Evolutionary conservation across 2,888 invertebrate species (phyloP).

Genomic region (Drosophila merina): DNA sequence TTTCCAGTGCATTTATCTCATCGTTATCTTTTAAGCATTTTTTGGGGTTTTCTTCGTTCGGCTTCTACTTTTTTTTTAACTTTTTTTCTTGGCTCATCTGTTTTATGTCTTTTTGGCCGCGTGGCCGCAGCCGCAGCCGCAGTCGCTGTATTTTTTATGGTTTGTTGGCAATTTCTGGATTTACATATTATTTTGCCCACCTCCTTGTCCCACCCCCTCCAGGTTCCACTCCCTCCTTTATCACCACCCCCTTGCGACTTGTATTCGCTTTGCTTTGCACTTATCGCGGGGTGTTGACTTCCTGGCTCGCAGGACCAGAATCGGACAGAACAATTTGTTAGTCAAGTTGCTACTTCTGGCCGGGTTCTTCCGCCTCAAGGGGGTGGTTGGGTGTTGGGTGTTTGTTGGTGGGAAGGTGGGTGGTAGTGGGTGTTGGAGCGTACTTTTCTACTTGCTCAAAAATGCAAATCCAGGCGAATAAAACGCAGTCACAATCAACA

Average conservation of each 20-base stretch:
- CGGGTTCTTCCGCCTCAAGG: neutral
- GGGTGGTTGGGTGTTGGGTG: neutral
- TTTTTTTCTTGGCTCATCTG: slow-evolving; percentile 36
- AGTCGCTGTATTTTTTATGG: slow-evolving; percentile 54
- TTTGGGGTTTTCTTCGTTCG: slow-evolving; percentile 20
- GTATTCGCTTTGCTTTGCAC: slow-evolving; percentile 38
- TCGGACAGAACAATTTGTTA: slow-evolving; percentile 61
- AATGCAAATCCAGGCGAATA: slow-evolving; percentile 64
- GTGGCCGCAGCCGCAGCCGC: slow-evolving; percentile 32
- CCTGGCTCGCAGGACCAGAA: slow-evolving; percentile 40
- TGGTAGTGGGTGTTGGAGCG: slow-evolving; percentile 23
- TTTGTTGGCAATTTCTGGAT: slow-evolving; percentile 68
- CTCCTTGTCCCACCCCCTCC: neutral
- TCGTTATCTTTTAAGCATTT: slow-evolving; percentile 45
- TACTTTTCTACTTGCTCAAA: slow-evolving; percentile 60
- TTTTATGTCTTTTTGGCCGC: slow-evolving; percentile 55
- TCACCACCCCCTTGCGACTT: slow-evolving; percentile 3
- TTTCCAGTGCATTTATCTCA: slow-evolving; percentile 22
- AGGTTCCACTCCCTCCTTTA: neutral
- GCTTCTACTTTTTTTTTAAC: neutral
- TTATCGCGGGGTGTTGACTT: slow-evolving; percentile 58
- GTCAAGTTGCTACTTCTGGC: slow-evolving; percentile 44
- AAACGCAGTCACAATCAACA: slow-evolving; percentile 45
- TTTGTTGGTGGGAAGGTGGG: slow-evolving; percentile 1
- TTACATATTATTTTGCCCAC: slow-evolving; percentile 41